These are phyloP conservation scores for Drosophila helvetica DNA, from an alignment of 2,888 invertebrate species.

Conservation along the genomic window DNA sequence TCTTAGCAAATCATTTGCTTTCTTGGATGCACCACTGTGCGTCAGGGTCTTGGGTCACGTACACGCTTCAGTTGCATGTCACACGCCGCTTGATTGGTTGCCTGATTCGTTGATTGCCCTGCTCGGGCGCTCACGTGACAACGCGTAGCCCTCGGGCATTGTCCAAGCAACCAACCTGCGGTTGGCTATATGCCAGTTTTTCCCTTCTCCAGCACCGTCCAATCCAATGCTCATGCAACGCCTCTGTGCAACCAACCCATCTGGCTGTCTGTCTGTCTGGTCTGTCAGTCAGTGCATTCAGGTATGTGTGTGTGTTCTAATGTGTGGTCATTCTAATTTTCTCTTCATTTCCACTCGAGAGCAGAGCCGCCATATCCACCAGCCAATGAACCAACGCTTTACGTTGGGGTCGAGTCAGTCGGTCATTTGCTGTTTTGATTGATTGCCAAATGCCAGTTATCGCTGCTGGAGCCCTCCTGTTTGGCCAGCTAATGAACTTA, in stretches of 20 bases:
- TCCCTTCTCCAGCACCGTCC: slow-evolving; percentile 18
- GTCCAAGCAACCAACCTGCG: slow-evolving; percentile 37
- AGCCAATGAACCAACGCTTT: slow-evolving; percentile 19
- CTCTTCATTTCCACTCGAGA: slow-evolving; percentile 64
- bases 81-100: slow-evolving; percentile 77
- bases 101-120: slow-evolving; percentile 69
- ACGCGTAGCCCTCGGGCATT: slow-evolving; percentile 45
- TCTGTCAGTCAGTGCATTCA: background rate
- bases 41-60: slow-evolving; percentile 55
- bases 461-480: slow-evolving; percentile 18
- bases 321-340: slow-evolving; percentile 67
- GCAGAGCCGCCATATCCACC: slow-evolving; percentile 12
- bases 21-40: slow-evolving; percentile 18
- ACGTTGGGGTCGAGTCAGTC: slow-evolving; percentile 43
- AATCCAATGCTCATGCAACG: slow-evolving; percentile 10
- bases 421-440: slow-evolving; percentile 74
- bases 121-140: slow-evolving; percentile 55
- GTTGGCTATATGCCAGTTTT: slow-evolving; percentile 8
- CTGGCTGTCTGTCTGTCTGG: slow-evolving; percentile 16
- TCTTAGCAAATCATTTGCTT: background rate
- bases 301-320: slow-evolving; percentile 4
- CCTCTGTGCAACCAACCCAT: background rate
- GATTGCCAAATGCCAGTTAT: slow-evolving; percentile 51
- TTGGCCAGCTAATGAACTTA: slow-evolving; percentile 63
- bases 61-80: slow-evolving; percentile 74